Percentiles rank a stretch among this genome's conserved stretches.
phyloP scores from a whole-genome alignment of 2,797 vertebrate species.

The Iguana delicatissima region DNA sequence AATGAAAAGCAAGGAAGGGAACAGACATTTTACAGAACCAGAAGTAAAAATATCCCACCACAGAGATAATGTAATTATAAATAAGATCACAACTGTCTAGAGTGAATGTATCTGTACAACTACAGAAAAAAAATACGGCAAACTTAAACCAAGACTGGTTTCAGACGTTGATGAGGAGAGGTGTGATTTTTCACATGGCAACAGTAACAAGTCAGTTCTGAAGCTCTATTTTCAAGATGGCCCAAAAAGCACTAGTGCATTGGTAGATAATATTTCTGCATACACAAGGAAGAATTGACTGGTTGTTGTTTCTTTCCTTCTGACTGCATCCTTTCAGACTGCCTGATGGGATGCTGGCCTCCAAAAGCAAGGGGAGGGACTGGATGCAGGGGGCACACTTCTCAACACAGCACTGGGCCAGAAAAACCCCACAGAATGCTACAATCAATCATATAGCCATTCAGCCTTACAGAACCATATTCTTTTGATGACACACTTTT shows the following conservation, averaged over 20 bases:
- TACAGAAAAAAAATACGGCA: slow-evolving; percentile 60
- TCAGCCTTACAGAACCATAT: slow-evolving; percentile 8
- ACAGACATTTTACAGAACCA: slow-evolving; percentile 56
- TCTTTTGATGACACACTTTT: neutral
- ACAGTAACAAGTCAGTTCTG: slow-evolving; percentile 58
- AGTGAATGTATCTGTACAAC: slow-evolving; percentile 58
- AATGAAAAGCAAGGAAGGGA: slow-evolving; percentile 69
- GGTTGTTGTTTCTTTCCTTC: slow-evolving; percentile 45
- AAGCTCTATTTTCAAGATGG: slow-evolving; percentile 55
- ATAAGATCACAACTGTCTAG: slow-evolving; percentile 68
- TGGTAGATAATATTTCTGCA: neutral
- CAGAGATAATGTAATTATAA: slow-evolving; percentile 64
- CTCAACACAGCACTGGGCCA: neutral
- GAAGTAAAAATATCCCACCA: slow-evolving; percentile 53
- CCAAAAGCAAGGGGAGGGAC: neutral
- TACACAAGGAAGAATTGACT: slow-evolving; percentile 34
- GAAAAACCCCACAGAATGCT: neutral
- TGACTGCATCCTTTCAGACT: neutral
- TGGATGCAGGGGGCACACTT: neutral
- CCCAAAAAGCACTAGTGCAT: neutral
- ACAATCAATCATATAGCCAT: slow-evolving; percentile 26
- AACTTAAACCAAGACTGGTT: slow-evolving; percentile 74
- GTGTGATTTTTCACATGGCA: slow-evolving; percentile 59
- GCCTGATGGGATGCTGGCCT: neutral
- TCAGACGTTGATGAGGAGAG: slow-evolving; percentile 59